Evolutionary conservation across 2,797 vertebrate genomes (phyloP).

Genomic region (Percopsis omiscomaycus): DNA sequence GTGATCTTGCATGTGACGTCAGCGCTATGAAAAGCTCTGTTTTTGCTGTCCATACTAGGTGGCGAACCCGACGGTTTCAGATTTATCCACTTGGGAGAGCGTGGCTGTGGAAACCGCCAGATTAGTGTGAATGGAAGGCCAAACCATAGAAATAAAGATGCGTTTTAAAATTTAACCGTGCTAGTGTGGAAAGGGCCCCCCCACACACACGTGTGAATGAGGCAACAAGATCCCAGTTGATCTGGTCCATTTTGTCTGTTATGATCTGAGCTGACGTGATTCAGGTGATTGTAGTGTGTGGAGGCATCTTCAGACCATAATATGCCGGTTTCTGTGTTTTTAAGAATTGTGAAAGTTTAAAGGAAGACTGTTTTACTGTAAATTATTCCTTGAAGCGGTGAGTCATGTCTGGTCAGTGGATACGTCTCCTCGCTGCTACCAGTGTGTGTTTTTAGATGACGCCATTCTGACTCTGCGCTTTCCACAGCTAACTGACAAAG

Average conservation of each 20-base stretch:
- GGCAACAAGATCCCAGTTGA: slow-evolving; percentile 44
- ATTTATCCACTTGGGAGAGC: no score
- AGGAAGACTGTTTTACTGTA: slow-evolving; percentile 38
- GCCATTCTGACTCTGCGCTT: slow-evolving; percentile 65
- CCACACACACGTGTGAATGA: slow-evolving; percentile 17
- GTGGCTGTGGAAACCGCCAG: no score
- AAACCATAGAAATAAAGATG: no score
- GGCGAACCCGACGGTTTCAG: no score
- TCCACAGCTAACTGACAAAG: slow-evolving; percentile 38
- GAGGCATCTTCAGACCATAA: no score
- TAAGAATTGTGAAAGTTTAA: slow-evolving; percentile 51
- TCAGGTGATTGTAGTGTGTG: slow-evolving; percentile 13
- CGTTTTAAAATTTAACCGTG: no score
- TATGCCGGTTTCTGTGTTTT: slow-evolving; percentile 30
- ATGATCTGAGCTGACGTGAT: slow-evolving; percentile 10
- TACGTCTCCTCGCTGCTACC: slow-evolving; percentile 38
- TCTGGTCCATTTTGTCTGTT: slow-evolving; percentile 43
- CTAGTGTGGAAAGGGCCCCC: neutral
- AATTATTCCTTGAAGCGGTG: slow-evolving; percentile 49
- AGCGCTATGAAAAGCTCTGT: no score
- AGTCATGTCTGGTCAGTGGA: slow-evolving; percentile 68
- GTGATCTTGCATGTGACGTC: no score
- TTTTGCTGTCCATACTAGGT: no score
- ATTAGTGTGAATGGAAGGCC: no score
- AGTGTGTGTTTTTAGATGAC: slow-evolving; percentile 57